These are phyloP conservation scores for Exaiptasia diaphana DNA, from an alignment of 64 coral and sea anemone genomes.

Conservation along the genomic window DNA sequence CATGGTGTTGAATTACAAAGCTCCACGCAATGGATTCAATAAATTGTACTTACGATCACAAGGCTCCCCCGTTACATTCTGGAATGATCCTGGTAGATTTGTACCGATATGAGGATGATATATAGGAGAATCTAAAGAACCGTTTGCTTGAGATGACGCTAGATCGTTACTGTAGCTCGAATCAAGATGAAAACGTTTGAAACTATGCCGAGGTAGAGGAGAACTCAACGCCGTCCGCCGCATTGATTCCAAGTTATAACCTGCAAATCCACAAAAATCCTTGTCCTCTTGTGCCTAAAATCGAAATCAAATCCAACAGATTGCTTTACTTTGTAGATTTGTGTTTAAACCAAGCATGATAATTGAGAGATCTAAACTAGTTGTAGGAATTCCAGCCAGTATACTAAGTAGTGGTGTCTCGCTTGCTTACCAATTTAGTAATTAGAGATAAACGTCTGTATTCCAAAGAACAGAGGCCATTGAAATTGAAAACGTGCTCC, in stretches of 20 bases:
- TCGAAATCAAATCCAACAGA: too few species aligned
- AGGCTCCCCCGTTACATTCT: slow-evolving; percentile 49
- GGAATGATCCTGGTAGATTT: slow-evolving; percentile 53
- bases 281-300: not conserved
- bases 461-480: too few species aligned
- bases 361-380: too few species aligned
- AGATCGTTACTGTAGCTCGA: slow-evolving; percentile 58
- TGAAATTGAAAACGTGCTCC: slow-evolving; percentile 6
- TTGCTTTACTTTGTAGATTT: too few species aligned
- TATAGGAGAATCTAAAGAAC: slow-evolving; percentile 37
- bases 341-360: too few species aligned
- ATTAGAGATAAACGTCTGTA: too few species aligned
- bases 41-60: slow-evolving; percentile 61
- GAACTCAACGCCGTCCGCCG: slow-evolving; percentile 8
- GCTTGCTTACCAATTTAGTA: too few species aligned
- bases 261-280: not conserved
- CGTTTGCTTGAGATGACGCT: slow-evolving; percentile 28
- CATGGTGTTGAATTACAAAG: slow-evolving; percentile 16
- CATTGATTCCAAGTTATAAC: not conserved
- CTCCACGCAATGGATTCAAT: not conserved
- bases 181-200: slow-evolving; percentile 73
- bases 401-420: too few species aligned
- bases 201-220: not conserved
- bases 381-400: too few species aligned
- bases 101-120: slow-evolving; percentile 66